These are phyloP conservation scores for Aphaenogaster ashmeadi DNA, from an alignment of 1,140 invertebrate genomes.

Conservation along the genomic window DNA sequence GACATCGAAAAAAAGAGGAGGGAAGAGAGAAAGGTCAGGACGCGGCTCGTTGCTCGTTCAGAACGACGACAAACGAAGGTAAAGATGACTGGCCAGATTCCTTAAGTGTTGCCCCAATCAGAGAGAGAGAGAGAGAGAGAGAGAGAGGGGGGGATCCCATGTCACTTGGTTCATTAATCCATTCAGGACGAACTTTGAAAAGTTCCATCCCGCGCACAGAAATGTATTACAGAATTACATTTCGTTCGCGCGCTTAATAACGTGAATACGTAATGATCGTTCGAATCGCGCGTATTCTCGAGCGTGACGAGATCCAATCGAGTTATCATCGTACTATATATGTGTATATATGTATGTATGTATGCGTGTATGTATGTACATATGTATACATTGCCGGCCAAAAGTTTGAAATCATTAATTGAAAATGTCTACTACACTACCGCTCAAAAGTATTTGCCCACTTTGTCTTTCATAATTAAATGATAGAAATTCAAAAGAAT, in stretches of 20 bases:
- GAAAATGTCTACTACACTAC: too few species aligned
- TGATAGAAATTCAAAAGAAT: too few species aligned
- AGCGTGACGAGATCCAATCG: constrained; percentile 72
- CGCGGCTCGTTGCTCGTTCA: constrained; percentile 66
- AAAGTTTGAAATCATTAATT: too few species aligned
- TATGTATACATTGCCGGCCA: background rate
- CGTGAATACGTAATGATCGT: constrained; percentile 69
- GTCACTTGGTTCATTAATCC: constrained; percentile 84
- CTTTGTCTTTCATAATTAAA: too few species aligned
- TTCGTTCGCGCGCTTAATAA: constrained; percentile 67
- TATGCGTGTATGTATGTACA: background rate
- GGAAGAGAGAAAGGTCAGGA: constrained; percentile 69
- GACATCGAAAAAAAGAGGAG: constrained; percentile 43
- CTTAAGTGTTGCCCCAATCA: constrained; percentile 82
- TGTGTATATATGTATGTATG: background rate
- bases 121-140: constrained; percentile 21
- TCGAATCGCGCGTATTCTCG: constrained; percentile 50
- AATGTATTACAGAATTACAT: constrained; percentile 70
- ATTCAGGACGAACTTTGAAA: constrained; percentile 69
- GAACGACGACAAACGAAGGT: constrained; percentile 72
- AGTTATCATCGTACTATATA: constrained; percentile 66
- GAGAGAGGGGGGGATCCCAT: constrained; percentile 73
- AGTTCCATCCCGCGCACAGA: constrained; percentile 60
- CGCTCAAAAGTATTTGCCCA: too few species aligned
- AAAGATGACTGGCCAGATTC: constrained; percentile 83